These are phyloP conservation scores for Ataeniobius toweri DNA, from an alignment of 2,797 vertebrate species.

Conservation along the genomic window DNA sequence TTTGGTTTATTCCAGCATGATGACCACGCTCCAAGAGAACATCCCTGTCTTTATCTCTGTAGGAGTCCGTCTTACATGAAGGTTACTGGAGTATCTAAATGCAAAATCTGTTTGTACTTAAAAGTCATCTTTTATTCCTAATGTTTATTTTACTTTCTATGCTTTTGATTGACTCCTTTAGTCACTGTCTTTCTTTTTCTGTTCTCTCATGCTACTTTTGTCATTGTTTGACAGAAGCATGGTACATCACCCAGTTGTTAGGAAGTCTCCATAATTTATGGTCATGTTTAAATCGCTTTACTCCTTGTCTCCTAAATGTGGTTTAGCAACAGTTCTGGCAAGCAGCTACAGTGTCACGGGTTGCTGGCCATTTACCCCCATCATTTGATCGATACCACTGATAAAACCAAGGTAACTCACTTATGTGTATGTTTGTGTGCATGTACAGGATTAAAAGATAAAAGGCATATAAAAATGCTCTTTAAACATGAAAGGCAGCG, in stretches of 20 bases:
- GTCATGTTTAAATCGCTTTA: conserved; percentile 45
- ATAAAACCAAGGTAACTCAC: conserved; percentile 30
- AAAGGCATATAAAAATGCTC: conserved; percentile 37
- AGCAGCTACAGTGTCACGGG: conserved; percentile 37
- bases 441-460: conserved; percentile 39
- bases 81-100: conserved; percentile 68
- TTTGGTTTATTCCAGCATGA: conserved; percentile 57
- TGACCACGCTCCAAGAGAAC: conserved; percentile 54
- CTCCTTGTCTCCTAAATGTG: conserved; percentile 43
- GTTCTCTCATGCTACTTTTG: conserved; percentile 42
- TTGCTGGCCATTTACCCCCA: conserved; percentile 9
- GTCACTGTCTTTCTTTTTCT: background rate
- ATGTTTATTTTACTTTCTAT: conserved; percentile 27
- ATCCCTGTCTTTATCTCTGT: conserved; percentile 70
- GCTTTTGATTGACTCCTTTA: conserved; percentile 31
- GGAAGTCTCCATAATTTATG: conserved; percentile 47
- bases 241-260: conserved; percentile 54
- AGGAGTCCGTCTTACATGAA: conserved; percentile 64
- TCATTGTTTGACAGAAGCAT: conserved; percentile 46
- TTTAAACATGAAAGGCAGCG: conserved; percentile 43
- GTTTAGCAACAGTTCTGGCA: conserved; percentile 52
- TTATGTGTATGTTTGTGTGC: conserved; percentile 15
- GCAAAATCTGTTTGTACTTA: conserved; percentile 68
- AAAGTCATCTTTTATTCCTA: conserved; percentile 73
- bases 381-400: conserved; percentile 51